These are phyloP conservation scores for Craseonycteris thonglongyai DNA, from an alignment of 2,113 vertebrate species.

Conservation along the genomic window DNA sequence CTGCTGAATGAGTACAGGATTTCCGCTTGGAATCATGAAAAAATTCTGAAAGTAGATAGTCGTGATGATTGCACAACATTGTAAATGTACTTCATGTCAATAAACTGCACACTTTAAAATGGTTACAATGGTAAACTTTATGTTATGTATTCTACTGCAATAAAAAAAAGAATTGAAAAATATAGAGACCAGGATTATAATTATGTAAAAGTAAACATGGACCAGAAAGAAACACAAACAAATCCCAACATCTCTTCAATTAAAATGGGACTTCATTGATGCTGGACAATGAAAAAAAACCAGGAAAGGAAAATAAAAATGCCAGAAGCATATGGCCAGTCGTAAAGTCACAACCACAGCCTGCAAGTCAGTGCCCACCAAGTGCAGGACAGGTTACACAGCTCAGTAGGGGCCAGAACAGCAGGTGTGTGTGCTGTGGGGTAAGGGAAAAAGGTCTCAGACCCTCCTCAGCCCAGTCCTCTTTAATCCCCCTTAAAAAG, in stretches of 20 bases:
- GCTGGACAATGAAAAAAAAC: constrained; percentile 22
- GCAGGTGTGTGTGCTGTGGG: constrained; percentile 23
- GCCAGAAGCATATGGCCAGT: background rate
- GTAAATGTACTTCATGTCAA: background rate
- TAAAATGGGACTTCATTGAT: constrained; percentile 9
- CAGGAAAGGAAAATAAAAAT: constrained; percentile 29
- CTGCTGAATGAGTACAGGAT: background rate
- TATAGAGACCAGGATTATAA: background rate
- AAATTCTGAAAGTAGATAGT: background rate
- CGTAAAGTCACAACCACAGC: background rate
- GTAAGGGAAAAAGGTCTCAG: constrained; percentile 2
- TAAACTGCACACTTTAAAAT: background rate
- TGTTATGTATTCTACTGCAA: background rate
- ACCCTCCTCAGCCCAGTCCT: background rate
- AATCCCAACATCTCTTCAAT: constrained; percentile 12
- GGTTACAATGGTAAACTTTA: background rate
- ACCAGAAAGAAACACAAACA: constrained; percentile 27
- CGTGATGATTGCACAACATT: background rate
- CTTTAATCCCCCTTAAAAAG: constrained; percentile 57
- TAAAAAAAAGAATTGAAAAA: background rate
- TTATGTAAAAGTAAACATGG: constrained; percentile 4
- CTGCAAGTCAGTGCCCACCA: background rate
- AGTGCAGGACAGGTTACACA: background rate
- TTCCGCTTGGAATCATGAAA: background rate
- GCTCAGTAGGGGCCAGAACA: constrained; percentile 29